Base-by-base conservation (phyloP, 2,113 vertebrate genomes). In the Dolichallabes microphthalmus region DNA sequence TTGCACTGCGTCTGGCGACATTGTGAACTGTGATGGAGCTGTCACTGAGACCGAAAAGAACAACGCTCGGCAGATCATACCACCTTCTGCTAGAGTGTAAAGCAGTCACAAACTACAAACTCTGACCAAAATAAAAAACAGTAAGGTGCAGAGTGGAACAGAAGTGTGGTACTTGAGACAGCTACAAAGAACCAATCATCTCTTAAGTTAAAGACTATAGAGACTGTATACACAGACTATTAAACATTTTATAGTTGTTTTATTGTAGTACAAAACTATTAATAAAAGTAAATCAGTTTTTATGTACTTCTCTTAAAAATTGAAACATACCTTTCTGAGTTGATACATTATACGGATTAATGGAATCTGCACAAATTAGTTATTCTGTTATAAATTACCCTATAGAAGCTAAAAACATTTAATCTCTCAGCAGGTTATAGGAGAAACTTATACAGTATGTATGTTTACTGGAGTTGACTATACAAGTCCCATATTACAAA, bases 1-100 rank as follows among this genome's bases (percentile, higher is more conserved):
- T 93, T 92, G 93, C 90, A 91, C 91, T 66, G 27, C 53, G 77
- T 57, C 73, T 68, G 17, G 52, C 32, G 55, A 69, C 75, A 77
- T 73, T 88, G 86, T 81, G 73, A 87, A 82, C 85, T 79, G 80
- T 71, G 57, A 74, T 50, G 82, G 57, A 68, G 25, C 35, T 87
- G 80, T 53, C 80, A 63, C 61, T 60, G 76, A 86, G 75, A 82
- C 22, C 32, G 45, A 50, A 52, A 77, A 55, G 45, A 82, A 85
- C 80, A 61, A 80, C 32, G 25, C 60, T 79, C 11, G 30, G 4
- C 53, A 39, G 64, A 15, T 58, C 9, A 50, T 27, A 55, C 15
- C 27, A 77, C 61, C 9, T 4, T 64, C 11, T 68, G 69, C 60
- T 74, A 35, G 4, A 45, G 45, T 9, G 68, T 79, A n/a, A 27